phyloP scores from a whole-genome alignment of 2,797 vertebrate species.

The Hypotaenidia philippensis region DNA sequence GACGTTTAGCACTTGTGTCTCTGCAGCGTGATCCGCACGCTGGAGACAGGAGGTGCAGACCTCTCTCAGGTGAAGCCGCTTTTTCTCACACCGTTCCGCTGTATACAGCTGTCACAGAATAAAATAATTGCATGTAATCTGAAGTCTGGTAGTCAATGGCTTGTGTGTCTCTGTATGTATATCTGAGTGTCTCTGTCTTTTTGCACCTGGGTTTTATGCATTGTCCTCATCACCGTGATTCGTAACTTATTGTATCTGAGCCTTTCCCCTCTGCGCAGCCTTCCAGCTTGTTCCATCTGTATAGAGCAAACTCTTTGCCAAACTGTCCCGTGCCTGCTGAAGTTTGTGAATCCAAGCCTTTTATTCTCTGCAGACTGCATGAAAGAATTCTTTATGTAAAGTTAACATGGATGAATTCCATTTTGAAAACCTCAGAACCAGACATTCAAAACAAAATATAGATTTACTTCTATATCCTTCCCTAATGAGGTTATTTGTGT shows the following conservation, averaged over 20 bases:
- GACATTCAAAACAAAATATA: slow-evolving; percentile 46
- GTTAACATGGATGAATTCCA: slow-evolving; percentile 10
- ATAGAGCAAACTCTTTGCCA: neutral
- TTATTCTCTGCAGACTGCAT: neutral
- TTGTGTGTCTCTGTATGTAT: neutral
- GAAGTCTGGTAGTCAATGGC: neutral
- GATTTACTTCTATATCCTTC: slow-evolving; percentile 44
- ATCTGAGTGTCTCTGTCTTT: neutral
- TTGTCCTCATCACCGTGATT: neutral
- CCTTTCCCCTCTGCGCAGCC: neutral
- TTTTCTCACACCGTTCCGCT: fast-evolving
- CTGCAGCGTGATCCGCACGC: neutral
- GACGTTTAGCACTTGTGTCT: fast-evolving
- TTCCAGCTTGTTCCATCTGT: neutral
- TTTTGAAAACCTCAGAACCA: slow-evolving; percentile 46
- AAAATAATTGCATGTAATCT: neutral
- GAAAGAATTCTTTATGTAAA: slow-evolving; percentile 49
- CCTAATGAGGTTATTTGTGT: slow-evolving; percentile 33
- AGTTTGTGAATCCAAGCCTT: neutral
- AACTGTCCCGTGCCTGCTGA: neutral
- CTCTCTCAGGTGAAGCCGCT: neutral
- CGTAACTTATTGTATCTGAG: neutral
- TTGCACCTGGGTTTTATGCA: neutral
- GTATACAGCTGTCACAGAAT: fast-evolving
- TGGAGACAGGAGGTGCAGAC: neutral